phyloP scores from a whole-genome alignment of 2,888 invertebrate genomes.

The Epinotia bilunana region DNA sequence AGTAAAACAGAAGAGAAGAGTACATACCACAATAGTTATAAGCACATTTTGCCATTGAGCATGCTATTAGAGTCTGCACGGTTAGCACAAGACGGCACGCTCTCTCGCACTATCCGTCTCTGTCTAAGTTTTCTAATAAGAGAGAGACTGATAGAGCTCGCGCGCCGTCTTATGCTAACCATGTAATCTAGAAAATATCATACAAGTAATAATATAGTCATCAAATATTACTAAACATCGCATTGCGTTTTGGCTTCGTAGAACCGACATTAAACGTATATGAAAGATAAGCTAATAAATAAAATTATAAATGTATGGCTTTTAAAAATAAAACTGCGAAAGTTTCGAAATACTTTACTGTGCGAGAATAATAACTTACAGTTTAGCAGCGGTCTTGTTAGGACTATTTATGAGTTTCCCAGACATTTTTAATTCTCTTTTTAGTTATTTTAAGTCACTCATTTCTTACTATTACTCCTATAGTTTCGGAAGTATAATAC shows the following conservation, averaged over 20 bases:
- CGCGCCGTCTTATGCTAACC: too few species aligned
- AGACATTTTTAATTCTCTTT: slow-evolving; percentile 46
- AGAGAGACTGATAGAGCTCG: too few species aligned
- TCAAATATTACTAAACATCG: not conserved
- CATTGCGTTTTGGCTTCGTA: not conserved
- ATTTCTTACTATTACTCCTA: not conserved
- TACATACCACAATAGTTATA: too few species aligned
- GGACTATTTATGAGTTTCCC: slow-evolving; percentile 43
- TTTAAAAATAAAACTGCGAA: slow-evolving; percentile 10
- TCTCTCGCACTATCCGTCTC: too few species aligned
- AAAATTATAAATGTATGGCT: not conserved
- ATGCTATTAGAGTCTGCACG: too few species aligned
- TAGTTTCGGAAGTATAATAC: not conserved
- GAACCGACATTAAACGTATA: not conserved
- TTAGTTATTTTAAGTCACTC: not conserved
- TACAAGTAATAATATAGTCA: too few species aligned
- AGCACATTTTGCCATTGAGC: too few species aligned
- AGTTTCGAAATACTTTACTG: slow-evolving; percentile 22
- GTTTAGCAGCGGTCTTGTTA: slow-evolving; percentile 45
- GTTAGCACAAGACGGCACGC: too few species aligned
- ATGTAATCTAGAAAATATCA: too few species aligned
- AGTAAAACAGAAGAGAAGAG: too few species aligned
- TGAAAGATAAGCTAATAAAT: not conserved
- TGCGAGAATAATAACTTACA: slow-evolving; percentile 45
- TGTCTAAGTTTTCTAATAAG: too few species aligned